Evolutionary conservation across 2,113 vertebrate species (phyloP), one percentile per base, ranked within the genome.

Genomic region (Poeciliopsis turrubarensis): DNA sequence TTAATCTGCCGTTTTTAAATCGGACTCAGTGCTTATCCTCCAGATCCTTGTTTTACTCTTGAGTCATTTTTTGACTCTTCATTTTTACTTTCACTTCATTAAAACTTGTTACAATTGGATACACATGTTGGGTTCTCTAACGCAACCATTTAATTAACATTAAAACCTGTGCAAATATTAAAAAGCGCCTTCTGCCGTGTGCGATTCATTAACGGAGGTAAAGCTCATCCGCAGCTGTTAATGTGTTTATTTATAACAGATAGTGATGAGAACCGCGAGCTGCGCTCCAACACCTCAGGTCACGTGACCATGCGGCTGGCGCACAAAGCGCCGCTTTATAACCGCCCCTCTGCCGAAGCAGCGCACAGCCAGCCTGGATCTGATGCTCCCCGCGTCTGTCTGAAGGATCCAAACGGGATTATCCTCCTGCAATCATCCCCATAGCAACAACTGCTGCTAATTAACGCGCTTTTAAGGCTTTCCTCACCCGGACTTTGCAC

Each of bases 301-400:
- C 91, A 92, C 89, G 90, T 92, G 90, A 91, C 85, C 79, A 68
- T 5, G 60, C 29, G 17, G 26, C 66, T 39, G 65, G 69, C 82
- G 83, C 80, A 87, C 84, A 89, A 77, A 86, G 82, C 78, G 64
- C 54, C 66, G 81, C 75, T 54, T 78, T 75, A 77, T 54, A 84
- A 78, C 71, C 73, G 77, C 84, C 64, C 81, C 69, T 54, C 67
- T 60, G 27, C 29, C 65, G 69, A 57, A 85, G 75, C 17, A 15
- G 41, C 79, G 32, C 85, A 65, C 86, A 27, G 65, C 73, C 54
- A 54, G 72, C 32, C 34, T 67, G 63, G 3, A 65, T 73, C 64
- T 78, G 64, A 81, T 64, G 66, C 1, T 82, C 54, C 73, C 83
- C 27, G 64, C 34, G n/a, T 73, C 69, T 29, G 13, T 72, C 63